These are phyloP conservation scores for Tetranychus piercei DNA, from an alignment of 2,888 invertebrate genomes.

Conservation along the genomic window DNA sequence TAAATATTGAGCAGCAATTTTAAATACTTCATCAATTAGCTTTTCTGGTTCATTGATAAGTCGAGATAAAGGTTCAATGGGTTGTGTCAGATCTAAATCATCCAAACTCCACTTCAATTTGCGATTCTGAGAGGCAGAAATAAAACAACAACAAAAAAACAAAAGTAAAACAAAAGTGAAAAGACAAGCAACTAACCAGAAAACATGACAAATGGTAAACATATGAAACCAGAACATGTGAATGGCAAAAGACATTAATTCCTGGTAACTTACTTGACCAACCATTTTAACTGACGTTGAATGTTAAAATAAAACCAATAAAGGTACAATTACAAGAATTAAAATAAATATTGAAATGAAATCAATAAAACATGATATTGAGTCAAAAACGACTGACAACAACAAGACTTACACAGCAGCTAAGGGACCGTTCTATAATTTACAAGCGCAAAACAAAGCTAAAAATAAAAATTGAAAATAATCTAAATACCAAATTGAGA, in stretches of 20 bases:
- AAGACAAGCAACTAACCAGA: background rate
- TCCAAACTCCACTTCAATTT: background rate
- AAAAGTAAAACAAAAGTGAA: background rate
- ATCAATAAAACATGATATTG: background rate
- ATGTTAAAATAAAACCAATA: background rate
- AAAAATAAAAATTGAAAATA: background rate
- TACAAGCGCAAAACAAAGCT: background rate
- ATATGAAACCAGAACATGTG: background rate
- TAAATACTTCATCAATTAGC: background rate
- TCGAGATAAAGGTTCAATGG: background rate
- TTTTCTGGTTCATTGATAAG: background rate
- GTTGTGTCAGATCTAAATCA: background rate
- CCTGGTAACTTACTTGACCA: background rate
- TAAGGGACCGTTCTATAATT: background rate
- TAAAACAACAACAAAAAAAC: background rate
- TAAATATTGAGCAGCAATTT: background rate
- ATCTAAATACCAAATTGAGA: background rate
- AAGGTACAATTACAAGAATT: background rate
- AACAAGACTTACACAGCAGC: no score
- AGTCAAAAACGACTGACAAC: no score
- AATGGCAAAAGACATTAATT: background rate
- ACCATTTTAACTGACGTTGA: background rate
- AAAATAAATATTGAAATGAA: background rate
- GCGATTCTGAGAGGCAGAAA: background rate
- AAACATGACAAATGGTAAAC: background rate